These are phyloP conservation scores for Bombus consobrinus DNA, from an alignment of 1,140 invertebrate species.

Conservation along the genomic window DNA sequence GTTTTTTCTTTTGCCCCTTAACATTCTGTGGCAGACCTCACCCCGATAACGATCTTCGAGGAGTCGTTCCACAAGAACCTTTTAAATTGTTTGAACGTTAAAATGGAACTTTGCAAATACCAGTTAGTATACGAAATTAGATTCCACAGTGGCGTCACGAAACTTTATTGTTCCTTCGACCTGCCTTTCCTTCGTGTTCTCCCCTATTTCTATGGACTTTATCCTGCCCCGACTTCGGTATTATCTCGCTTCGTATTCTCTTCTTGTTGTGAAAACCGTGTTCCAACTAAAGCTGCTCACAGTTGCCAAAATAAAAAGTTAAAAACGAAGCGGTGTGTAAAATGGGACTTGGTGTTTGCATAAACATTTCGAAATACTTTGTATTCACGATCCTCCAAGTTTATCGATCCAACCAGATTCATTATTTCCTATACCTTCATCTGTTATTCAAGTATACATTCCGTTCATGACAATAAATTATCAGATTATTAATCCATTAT, in stretches of 20 bases:
- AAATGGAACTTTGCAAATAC: slow-evolving; percentile 33
- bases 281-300: slow-evolving; percentile 37
- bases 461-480: not conserved
- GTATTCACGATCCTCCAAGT: not conserved
- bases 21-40: not conserved
- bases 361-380: not conserved
- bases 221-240: slow-evolving; percentile 15
- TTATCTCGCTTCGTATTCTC: slow-evolving; percentile 30
- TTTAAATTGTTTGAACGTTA: slow-evolving; percentile 28
- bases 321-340: not conserved
- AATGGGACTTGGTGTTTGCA: not conserved
- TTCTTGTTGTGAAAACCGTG: not conserved
- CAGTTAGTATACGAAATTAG: slow-evolving; percentile 47
- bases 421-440: not conserved
- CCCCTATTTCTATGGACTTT: slow-evolving; percentile 29
- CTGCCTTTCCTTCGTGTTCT: slow-evolving; percentile 27
- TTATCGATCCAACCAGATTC: not conserved
- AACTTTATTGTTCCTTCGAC: slow-evolving; percentile 39
- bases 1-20: not conserved
- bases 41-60: slow-evolving; percentile 23
- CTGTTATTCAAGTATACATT: not conserved
- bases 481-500: not conserved
- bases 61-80: slow-evolving; percentile 2
- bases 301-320: slow-evolving; percentile 37
- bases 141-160: slow-evolving; percentile 27